phyloP scores from a whole-genome alignment of 2,888 invertebrate genomes.

The Chamaedrilus cognettii region DNA sequence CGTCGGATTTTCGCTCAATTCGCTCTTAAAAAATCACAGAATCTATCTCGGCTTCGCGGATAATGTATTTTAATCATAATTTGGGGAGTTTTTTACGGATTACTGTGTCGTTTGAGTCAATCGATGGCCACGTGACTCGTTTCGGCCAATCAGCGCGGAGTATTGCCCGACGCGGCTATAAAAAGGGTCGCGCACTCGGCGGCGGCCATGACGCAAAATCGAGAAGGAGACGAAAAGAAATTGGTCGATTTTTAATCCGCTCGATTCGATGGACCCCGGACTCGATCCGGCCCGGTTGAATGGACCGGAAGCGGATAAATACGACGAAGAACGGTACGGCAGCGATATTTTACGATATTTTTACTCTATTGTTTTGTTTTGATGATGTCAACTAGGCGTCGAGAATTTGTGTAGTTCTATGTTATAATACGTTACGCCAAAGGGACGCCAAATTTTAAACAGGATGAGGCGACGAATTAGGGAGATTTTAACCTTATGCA shows the following conservation, averaged over 20 bases:
- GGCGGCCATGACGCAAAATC: constrained; percentile 4
- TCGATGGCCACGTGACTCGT: neutral
- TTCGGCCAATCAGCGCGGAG: neutral
- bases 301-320: neutral
- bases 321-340: neutral
- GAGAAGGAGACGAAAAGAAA: constrained; percentile 1
- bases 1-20: too few relatives aligned
- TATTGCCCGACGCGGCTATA: neutral
- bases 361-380: too few relatives aligned
- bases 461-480: too few relatives aligned
- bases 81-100: too few relatives aligned
- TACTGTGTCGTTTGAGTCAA: neutral
- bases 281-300: neutral
- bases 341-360: neutral
- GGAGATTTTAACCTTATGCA: too few relatives aligned
- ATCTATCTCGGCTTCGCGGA: too few relatives aligned
- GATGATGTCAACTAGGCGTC: too few relatives aligned
- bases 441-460: too few relatives aligned
- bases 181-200: neutral
- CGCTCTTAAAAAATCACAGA: neutral
- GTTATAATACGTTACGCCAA: too few relatives aligned
- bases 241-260: neutral
- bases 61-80: too few relatives aligned
- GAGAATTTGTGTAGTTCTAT: too few relatives aligned
- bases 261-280: neutral